Evolutionary conservation across 2,113 vertebrate genomes (phyloP).

Genomic region (Microtus ochrogaster): DNA sequence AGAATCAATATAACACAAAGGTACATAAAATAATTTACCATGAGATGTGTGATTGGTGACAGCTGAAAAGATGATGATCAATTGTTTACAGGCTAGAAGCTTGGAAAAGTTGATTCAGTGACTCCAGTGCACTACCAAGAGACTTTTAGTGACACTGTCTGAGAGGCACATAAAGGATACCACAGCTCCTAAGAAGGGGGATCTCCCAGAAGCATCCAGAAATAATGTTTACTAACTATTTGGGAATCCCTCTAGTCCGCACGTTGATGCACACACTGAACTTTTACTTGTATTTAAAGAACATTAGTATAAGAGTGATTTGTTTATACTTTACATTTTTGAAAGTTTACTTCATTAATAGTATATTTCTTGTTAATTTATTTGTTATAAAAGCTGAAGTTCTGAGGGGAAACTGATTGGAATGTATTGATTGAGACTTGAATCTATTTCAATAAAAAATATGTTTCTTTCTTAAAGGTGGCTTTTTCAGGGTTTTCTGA

Average conservation of each 20-base stretch:
- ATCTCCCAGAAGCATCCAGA: neutral
- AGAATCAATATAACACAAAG: neutral
- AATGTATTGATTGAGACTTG: neutral
- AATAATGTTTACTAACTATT: neutral
- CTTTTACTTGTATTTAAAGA: neutral
- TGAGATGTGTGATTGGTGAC: neutral
- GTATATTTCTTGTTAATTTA: constrained; percentile 10
- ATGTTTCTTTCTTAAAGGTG: constrained; percentile 47
- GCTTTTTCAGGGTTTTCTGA: constrained; percentile 72
- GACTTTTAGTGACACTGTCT: no score
- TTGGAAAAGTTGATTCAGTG: neutral
- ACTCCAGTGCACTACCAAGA: neutral
- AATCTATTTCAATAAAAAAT: constrained; percentile 16
- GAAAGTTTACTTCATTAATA: neutral
- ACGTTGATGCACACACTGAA: neutral
- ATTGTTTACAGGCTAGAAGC: neutral
- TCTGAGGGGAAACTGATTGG: neutral
- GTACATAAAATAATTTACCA: neutral
- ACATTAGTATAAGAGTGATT: neutral
- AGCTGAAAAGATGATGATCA: neutral
- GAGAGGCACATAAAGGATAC: no score
- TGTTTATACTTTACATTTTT: constrained; percentile 35
- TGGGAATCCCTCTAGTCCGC: neutral
- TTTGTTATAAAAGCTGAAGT: neutral
- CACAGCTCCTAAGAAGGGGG: neutral